Evolutionary conservation across 2,888 invertebrate genomes (phyloP), one percentile per base, ranked within the genome.

Genomic region (Cyclophora albipunctata): DNA sequence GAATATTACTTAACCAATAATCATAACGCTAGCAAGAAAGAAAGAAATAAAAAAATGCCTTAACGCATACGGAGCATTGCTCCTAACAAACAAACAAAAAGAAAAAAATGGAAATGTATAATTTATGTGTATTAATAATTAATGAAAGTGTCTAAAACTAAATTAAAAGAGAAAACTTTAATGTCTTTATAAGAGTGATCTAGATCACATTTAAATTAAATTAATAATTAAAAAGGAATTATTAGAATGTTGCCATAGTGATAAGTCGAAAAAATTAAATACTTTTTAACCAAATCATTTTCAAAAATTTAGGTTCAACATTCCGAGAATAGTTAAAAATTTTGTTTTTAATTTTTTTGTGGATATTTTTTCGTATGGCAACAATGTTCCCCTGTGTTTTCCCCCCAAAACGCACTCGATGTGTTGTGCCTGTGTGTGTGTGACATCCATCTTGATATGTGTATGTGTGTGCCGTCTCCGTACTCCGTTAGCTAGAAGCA

Each of bases 181-280:
- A 88, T 88, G 87, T 88, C 87, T 88, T 88, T 88, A 85, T 84
- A 80, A 51, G 73, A 75, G 87, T 86, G 85, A 87, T 82, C 78
- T 81, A 84, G 60, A 84, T 87, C 86, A 86, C 85, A 75, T 20
- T 20, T 53, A 75, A 74, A 71, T 78, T 73, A 20, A 20, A 20
- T 20, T 20, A 20, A 20, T 20, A 20, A 20, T 81, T 79, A 75
- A 75, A 71, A 82, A 85, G 85, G 85, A 86, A 86, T 85, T 78
- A 80, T 78, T 69, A 62, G 60, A 63, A 73, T 71, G 73, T 78
- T 80, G 83, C 81, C 85, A 50, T 59, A 71, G 73, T 69, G 67
- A 69, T 62, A 49, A 35, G 46, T 37, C 5, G 37, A 37, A 37
- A 37, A 37, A 37, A 20, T 20, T 20, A 20, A 20, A 20, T 20